A percentile compares a stretch with the other conserved stretches of the same genome.
phyloP scores from a whole-genome alignment of 2,797 vertebrate species.

The Enoplosus armatus region DNA sequence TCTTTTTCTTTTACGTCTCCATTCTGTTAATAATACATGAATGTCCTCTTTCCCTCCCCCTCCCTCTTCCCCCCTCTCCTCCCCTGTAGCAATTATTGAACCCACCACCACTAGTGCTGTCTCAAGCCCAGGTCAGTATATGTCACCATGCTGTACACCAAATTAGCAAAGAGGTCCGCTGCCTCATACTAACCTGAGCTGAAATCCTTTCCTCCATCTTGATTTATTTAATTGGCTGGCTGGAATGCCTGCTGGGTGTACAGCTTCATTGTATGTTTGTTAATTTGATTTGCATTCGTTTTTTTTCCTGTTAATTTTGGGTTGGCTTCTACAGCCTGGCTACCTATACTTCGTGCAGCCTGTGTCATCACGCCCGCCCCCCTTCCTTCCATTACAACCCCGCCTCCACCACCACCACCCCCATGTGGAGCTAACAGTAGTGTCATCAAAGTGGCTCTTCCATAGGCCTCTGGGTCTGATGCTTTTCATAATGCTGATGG shows the following conservation, averaged over 20 bases:
- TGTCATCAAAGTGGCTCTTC: constrained; percentile 83
- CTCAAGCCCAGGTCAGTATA: constrained; percentile 99
- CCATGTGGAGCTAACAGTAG: constrained; percentile 71
- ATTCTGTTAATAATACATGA: constrained; percentile 97
- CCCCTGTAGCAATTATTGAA: constrained; percentile 98
- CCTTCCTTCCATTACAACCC: constrained; percentile 69
- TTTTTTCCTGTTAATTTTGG: constrained; percentile 56
- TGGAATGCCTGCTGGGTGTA: constrained; percentile 85
- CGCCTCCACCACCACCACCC: constrained; percentile 44
- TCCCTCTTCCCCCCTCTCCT: constrained; percentile 91
- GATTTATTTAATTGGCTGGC: constrained; percentile 79
- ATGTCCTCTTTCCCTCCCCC: constrained; percentile 93
- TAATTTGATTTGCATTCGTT: constrained; percentile 58
- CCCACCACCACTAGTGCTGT: constrained; percentile 98
- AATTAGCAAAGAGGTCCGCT: constrained; percentile 88
- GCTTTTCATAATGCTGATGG: constrained; percentile 83
- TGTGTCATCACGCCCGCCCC: constrained; percentile 68
- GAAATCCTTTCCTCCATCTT: constrained; percentile 76
- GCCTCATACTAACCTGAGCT: constrained; percentile 81
- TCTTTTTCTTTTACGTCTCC: constrained; percentile 91
- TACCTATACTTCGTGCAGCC: constrained; percentile 70
- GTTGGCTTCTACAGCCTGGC: constrained; percentile 73
- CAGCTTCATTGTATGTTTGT: constrained; percentile 79
- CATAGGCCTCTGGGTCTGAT: constrained; percentile 82
- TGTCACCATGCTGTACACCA: constrained; percentile 90